phyloP scores from a whole-genome alignment of 2,113 vertebrate species.

The Dromaius novaehollandiae region DNA sequence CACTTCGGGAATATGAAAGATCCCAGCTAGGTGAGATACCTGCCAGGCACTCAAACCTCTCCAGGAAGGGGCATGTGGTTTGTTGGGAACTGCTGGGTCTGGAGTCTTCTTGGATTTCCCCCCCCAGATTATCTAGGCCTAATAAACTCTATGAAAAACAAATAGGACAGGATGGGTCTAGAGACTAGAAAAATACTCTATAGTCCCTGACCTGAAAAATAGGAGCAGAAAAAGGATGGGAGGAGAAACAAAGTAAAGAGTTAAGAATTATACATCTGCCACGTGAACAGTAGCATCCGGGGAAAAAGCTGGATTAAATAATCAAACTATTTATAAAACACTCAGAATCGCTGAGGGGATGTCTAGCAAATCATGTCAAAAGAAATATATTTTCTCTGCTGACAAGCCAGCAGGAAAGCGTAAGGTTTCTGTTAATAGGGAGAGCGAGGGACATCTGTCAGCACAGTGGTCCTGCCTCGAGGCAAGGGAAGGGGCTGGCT shows the following conservation, averaged over 20 bases:
- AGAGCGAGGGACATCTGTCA: neutral
- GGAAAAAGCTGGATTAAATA: neutral
- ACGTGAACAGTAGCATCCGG: neutral
- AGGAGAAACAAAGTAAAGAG: neutral
- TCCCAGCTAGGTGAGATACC: too few relatives aligned
- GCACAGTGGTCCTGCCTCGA: neutral
- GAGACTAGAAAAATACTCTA: neutral
- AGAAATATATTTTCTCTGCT: neutral
- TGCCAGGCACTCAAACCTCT: neutral
- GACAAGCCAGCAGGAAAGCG: neutral
- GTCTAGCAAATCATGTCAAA: neutral
- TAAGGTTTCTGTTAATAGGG: neutral
- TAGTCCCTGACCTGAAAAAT: neutral
- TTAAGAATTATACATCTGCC: neutral
- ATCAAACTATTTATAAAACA: neutral
- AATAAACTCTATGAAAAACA: neutral
- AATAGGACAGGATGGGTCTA: too few relatives aligned
- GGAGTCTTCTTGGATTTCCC: neutral
- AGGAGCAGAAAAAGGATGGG: neutral
- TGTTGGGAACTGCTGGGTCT: neutral
- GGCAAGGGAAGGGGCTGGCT: neutral
- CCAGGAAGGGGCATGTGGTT: neutral
- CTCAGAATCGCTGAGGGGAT: neutral
- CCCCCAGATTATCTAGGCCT: rapidly evolving
- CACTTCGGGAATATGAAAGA: too few relatives aligned